These are phyloP conservation scores for Noctua pronuba DNA, from an alignment of 2,888 invertebrate species.

Conservation along the genomic window DNA sequence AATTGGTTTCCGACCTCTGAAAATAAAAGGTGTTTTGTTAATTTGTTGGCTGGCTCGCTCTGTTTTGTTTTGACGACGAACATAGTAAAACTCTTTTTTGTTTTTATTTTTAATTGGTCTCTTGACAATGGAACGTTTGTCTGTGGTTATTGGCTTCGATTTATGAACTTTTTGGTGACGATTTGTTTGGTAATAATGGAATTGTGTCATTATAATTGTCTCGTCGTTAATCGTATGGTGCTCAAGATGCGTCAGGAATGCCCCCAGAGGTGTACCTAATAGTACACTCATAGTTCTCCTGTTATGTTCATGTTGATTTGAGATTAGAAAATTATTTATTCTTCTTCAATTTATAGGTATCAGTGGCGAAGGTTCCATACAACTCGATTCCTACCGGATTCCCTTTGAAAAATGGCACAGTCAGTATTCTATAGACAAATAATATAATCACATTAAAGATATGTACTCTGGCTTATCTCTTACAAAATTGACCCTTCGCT, in stretches of 20 bases:
- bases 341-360: too few species aligned
- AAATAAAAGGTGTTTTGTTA: constrained; percentile 49
- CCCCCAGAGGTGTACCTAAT: too few species aligned
- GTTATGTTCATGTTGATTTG: background rate
- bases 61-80: constrained; percentile 26
- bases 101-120: constrained; percentile 27
- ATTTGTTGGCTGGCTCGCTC: constrained; percentile 24
- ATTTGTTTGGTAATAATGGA: background rate
- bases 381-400: too few species aligned
- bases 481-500: too few species aligned
- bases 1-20: constrained; percentile 42
- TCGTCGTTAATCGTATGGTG: background rate
- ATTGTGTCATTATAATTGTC: background rate
- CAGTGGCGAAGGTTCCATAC: too few species aligned
- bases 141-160: background rate
- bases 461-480: too few species aligned
- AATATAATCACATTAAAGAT: too few species aligned
- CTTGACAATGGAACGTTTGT: constrained; percentile 12
- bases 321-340: background rate
- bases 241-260: background rate
- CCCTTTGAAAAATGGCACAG: too few species aligned
- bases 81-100: constrained; percentile 8
- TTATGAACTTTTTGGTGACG: constrained; percentile 12
- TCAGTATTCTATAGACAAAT: too few species aligned
- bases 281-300: too few species aligned